Base-by-base conservation (phyloP, 2,113 vertebrate species). In the Holacanthus passer region DNA sequence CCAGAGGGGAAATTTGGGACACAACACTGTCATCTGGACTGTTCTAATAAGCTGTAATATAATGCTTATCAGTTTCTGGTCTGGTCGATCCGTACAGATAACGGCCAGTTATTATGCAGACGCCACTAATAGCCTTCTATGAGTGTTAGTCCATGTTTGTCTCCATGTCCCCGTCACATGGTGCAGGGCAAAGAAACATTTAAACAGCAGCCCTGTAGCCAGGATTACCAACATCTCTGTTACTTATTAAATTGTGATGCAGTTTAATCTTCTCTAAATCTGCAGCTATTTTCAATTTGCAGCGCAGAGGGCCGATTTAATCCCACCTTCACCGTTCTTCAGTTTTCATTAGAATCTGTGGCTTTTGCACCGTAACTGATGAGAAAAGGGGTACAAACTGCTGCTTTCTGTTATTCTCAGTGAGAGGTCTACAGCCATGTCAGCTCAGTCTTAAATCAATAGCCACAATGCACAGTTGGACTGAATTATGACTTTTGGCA, bases 221-320 rank as follows among this genome's bases (percentile, higher is more conserved):
- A 67, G 90, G 87, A 92, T 92, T 89, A 92, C 32, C 63, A 74
- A 74, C 73, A 73, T 82, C 76, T 89, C 77, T 73, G 70, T 84
- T 87, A 84, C 78, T 89, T 90, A 87, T 89, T 85, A 82, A 77
- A 84, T 53, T 85, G 59, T 81, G 72, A 69, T 79, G 66, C 76
- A 79, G 76, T 90, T 84, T 92, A 92, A 92, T 94, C 92, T 90
- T 84, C 74, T 69, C 73, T 77, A 82, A 90, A 91, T 87, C 84
- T 89, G 85, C 56, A 81, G 81, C 81, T 81, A 75, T 91, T 90
- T 89, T 87, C 59, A 83, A 81, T 81, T 78, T 71, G 68, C 65
- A 78, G 76, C 41, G 50, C 19, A 52, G 80, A n/a, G 74, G 77
- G 67, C 73, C 1, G 32, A 45, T 89, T 70, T 90, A 86, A 85